Conservation (phyloP, 1,140 invertebrate genomes). For the Musca domestica region DNA sequence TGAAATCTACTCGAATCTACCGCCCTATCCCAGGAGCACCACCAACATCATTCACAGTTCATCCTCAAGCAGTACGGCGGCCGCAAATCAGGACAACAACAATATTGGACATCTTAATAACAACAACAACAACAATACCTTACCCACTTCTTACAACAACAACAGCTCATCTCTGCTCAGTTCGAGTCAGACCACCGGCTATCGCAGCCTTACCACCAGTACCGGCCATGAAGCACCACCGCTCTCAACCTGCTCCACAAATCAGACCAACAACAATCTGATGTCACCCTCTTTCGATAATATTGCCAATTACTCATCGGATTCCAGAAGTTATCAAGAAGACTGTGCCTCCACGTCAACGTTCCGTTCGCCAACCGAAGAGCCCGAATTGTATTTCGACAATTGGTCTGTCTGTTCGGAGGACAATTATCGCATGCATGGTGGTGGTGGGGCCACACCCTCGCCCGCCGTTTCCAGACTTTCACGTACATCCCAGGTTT, state of each 20-base stretch:
- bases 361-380: slow-evolving; percentile 62
- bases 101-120: no score
- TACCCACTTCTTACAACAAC: slow-evolving; percentile 38
- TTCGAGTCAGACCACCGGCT: slow-evolving; percentile 39
- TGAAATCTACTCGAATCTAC: slow-evolving; percentile 44
- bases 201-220: slow-evolving; percentile 31
- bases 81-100: slow-evolving; percentile 25
- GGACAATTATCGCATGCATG: slow-evolving; percentile 49
- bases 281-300: slow-evolving; percentile 51
- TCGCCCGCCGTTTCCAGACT: slow-evolving; percentile 56
- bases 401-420: slow-evolving; percentile 70
- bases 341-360: slow-evolving; percentile 52
- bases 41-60: slow-evolving; percentile 36
- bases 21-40: slow-evolving; percentile 39
- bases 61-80: slow-evolving; percentile 41
- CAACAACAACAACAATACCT: no score
- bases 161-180: slow-evolving; percentile 26
- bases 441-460: slow-evolving; percentile 34
- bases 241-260: slow-evolving; percentile 34
- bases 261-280: slow-evolving; percentile 46
- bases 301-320: slow-evolving; percentile 52
- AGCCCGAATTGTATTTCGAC: slow-evolving; percentile 62
- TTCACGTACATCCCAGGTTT: slow-evolving; percentile 53
- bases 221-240: no score
- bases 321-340: slow-evolving; percentile 49